Evolutionary conservation across 2,113 vertebrate genomes (phyloP).

Genomic region (Gasterosteus nipponicus): DNA sequence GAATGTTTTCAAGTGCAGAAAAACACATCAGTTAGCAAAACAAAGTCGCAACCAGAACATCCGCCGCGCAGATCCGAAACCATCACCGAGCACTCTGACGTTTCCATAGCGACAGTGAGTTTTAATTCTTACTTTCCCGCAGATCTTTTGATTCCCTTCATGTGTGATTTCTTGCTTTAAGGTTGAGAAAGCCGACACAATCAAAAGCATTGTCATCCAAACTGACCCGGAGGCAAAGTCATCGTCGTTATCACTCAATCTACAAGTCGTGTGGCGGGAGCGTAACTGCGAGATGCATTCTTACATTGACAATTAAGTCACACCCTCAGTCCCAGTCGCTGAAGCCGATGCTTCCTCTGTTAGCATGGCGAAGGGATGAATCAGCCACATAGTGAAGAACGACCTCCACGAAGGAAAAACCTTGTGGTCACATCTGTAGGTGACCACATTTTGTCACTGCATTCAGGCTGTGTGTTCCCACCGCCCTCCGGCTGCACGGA

Average conservation of each 20-base stretch:
- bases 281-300: constrained; percentile 40
- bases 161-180: constrained; percentile 39
- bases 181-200: constrained; percentile 48
- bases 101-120: constrained; percentile 11
- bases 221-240: constrained; percentile 32
- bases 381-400: constrained; percentile 48
- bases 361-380: constrained; percentile 59
- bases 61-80: constrained; percentile 8
- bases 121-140: constrained; percentile 26
- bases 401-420: constrained; percentile 50
- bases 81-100: constrained; percentile 25
- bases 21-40: constrained; percentile 44
- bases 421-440: constrained; percentile 11
- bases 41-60: neutral
- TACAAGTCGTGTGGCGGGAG: constrained; percentile 41
- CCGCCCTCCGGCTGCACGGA: neutral
- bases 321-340: constrained; percentile 56
- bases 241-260: constrained; percentile 48
- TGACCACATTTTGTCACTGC: constrained; percentile 3
- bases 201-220: constrained; percentile 53
- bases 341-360: constrained; percentile 66
- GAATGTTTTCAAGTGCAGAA: constrained; percentile 35
- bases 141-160: constrained; percentile 17
- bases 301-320: constrained; percentile 73
- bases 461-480: neutral